Evolutionary conservation across 2,113 vertebrate genomes (phyloP), one percentile per base, ranked within the genome.

Genomic region (Triplophysa siluroides): DNA sequence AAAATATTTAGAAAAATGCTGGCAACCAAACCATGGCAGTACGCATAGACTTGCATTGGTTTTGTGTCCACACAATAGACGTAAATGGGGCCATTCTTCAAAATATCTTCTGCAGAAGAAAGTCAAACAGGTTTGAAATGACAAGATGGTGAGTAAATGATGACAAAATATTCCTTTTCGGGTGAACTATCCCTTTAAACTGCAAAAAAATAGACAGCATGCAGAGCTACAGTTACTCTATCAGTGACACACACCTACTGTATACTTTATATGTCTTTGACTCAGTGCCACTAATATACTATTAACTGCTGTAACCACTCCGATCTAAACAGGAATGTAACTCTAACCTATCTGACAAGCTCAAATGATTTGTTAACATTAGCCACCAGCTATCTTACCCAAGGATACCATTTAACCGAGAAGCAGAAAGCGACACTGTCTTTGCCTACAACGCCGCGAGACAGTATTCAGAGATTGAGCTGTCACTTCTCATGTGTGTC

Each of bases 351-450:
- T 65, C 43, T 70, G 83, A 67, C 41, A 62, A 38, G 83, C 81
- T 83, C 76, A 83, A 29, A 69, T 83, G 78, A 83, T 79, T 80
- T 75, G 71, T 77, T 86, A 86, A 85, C 76, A 56, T 80, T 75
- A 82, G 85, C 85, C 83, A 80, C 66, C 41, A 84, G 85, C 78
- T 81, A 85, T 74, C 43, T 71, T 81, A 81, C 81, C 81, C 83
- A 72, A 76, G 81, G 83, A 79, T 77, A 83, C 24, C 83, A 85
- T 83, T 85, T 85, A 86, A 83, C 71, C 45, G 45, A 67, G 76
- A 67, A 79, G 62, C 82, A 82, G 75, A 73, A 62, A 78, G 66
- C 73, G 80, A 81, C 74, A 83, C 74, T n/a, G 70, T 24, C 71
- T 81, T 78, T 70, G 66, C 70, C 71, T 47, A 67, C n/a, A 81